Conservation (phyloP, 30 jellyfish, hydroid and myxozoan genomes). For the Aurelia aurita complex sp. Pacific region DNA sequence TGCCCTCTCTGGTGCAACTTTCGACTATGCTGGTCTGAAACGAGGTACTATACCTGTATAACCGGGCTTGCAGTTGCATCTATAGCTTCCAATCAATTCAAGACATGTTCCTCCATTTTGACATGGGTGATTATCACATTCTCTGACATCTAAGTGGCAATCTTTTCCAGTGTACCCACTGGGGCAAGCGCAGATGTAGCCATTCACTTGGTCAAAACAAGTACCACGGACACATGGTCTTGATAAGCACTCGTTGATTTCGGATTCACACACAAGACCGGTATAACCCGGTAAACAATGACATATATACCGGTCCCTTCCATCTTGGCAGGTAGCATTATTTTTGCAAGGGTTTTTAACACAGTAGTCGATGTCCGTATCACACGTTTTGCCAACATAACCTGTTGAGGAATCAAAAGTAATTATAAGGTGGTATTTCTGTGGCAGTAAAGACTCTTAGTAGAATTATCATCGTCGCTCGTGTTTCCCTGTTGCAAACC, state of each 20-base stretch:
- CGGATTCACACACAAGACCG: conserved; percentile 47
- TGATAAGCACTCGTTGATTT: conserved; percentile 63
- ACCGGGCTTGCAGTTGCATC: conserved; percentile 65
- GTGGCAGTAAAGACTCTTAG: too few relatives aligned
- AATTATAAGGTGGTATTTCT: too few relatives aligned
- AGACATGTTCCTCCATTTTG: conserved; percentile 54
- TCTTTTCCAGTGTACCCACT: conserved; percentile 57
- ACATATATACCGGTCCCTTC: conserved; percentile 52
- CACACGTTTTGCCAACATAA: conserved; percentile 71
- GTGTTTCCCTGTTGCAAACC: too few relatives aligned
- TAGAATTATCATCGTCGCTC: too few relatives aligned
- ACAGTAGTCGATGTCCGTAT: conserved; percentile 62
- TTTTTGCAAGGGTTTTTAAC: conserved; percentile 68
- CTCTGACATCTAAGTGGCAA: conserved; percentile 57
- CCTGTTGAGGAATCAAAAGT: conserved; percentile 24
- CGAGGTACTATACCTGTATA: conserved; percentile 27
- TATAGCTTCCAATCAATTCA: conserved; percentile 61
- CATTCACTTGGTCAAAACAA: conserved; percentile 65
- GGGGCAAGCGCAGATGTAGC: conserved; percentile 60
- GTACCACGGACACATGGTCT: conserved; percentile 73
- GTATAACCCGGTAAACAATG: conserved; percentile 69
- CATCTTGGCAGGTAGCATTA: conserved; percentile 79
- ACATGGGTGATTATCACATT: conserved; percentile 68
- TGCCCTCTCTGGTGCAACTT: too few relatives aligned
- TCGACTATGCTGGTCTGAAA: background rate